phyloP scores from a whole-genome alignment of 2,113 vertebrate genomes.

The Lipophrys pholis region DNA sequence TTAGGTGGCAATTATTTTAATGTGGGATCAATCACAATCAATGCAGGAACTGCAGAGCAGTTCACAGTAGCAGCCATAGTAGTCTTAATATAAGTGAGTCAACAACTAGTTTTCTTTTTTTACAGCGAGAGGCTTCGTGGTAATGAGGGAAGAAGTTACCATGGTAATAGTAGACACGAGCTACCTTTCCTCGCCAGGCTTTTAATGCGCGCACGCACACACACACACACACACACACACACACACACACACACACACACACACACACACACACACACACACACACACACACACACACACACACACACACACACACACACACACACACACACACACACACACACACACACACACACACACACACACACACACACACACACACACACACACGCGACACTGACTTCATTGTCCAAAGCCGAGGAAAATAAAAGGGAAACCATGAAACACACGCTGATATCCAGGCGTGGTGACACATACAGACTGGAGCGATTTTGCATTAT shows the following conservation, averaged over 20 bases:
- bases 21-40: conserved; percentile 49
- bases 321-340: no score
- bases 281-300: conserved; percentile 27
- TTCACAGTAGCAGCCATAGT: conserved; percentile 37
- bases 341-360: no score
- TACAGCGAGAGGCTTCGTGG: conserved; percentile 53
- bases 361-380: no score
- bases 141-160: conserved; percentile 73
- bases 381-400: conserved; percentile 21
- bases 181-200: conserved; percentile 58
- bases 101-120: conserved; percentile 52
- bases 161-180: conserved; percentile 70
- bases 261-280: no score
- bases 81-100: conserved; percentile 50
- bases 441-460: conserved; percentile 11
- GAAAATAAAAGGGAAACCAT: conserved; percentile 27
- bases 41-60: conserved; percentile 9
- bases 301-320: background rate
- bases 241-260: background rate
- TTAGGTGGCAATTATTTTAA: conserved; percentile 51
- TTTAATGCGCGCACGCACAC: conserved; percentile 49
- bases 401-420: conserved; percentile 21
- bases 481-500: background rate
- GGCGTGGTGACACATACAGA: conserved; percentile 6
- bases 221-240: conserved; percentile 20